Evolutionary conservation across 2,113 vertebrate genomes (phyloP), one percentile per base, ranked within the genome.

Genomic region (Catharus bicknelli): DNA sequence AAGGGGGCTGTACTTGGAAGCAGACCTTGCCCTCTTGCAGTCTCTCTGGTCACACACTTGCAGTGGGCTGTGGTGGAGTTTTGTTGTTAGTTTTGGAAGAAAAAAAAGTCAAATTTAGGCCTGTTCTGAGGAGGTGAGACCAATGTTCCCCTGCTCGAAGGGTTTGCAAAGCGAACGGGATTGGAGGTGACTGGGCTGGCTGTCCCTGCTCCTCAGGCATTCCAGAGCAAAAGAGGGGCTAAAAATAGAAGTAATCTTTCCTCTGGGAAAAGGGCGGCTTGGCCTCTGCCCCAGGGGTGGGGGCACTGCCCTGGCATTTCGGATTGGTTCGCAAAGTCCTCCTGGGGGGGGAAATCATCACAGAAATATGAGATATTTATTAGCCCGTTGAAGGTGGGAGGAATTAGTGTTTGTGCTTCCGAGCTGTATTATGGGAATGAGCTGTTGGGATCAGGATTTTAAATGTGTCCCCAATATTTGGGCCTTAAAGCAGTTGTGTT

Each of bases 231-330:
- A 30, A 75, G 66, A 73, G 81, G 5, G 55, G 54, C 76, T 86
- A 80, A 87, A 94, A 90, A 93, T 94, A 95, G 88, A 36, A 47
- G 59, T 62, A 89, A 73, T 88, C 82, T 66, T 83, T 70, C 84
- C 90, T 67, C 59, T 83, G 89, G 83, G 88, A 84, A 84, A 51
- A 16, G 58, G 90, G 22, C 70, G 6, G 66, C 70, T 55, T 42
- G 83, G 88, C 70, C 38, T 69, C 68, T 94, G 68, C 88, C 55
- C 68, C 51, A 2, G 69, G 12, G 55, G 48, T 64, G 82, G 61
- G 45, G n/a, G 70, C 38, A 17, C 63, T 57, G 51, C 45, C 2
- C 74, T 64, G 67, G 43, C 72, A 5, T 53, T 90, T 72, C 0
- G 4, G 63, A 40, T 75, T n/a, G 53, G 43, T 19, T 83, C 38